Evolutionary conservation across 1,140 invertebrate species (phyloP).

Genomic region (Macrosteles quadrilineatus): DNA sequence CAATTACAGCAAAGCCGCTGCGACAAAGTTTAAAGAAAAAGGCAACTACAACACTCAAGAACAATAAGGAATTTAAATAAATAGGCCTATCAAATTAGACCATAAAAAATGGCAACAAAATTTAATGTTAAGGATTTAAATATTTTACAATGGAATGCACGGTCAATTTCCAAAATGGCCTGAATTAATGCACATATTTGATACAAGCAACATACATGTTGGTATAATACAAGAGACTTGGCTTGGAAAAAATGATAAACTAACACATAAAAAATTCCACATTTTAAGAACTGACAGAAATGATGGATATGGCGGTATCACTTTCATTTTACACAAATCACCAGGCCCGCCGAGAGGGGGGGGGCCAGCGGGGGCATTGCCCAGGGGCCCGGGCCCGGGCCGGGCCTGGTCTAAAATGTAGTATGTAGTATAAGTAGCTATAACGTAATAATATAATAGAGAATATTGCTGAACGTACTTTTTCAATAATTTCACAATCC

Average conservation of each 20-base stretch:
- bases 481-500: too few species aligned
- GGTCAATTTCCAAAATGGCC: not conserved
- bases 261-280: not conserved
- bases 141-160: not conserved
- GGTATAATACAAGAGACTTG: not conserved
- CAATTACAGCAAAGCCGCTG: not conserved
- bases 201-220: not conserved
- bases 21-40: not conserved
- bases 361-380: too few species aligned
- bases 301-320: too few species aligned
- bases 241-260: not conserved
- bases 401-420: too few species aligned
- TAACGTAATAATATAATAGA: too few species aligned
- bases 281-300: too few species aligned
- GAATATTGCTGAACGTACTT: too few species aligned
- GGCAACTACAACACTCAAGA: not conserved
- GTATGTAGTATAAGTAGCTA: too few species aligned
- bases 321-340: too few species aligned
- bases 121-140: not conserved
- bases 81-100: not conserved
- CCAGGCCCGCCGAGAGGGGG: too few species aligned
- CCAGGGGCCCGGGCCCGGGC: too few species aligned
- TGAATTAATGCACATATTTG: not conserved
- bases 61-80: not conserved
- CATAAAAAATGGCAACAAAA: not conserved